These are phyloP conservation scores for Amphiprion clarkii DNA, from an alignment of 2,797 vertebrate species.

Conservation along the genomic window DNA sequence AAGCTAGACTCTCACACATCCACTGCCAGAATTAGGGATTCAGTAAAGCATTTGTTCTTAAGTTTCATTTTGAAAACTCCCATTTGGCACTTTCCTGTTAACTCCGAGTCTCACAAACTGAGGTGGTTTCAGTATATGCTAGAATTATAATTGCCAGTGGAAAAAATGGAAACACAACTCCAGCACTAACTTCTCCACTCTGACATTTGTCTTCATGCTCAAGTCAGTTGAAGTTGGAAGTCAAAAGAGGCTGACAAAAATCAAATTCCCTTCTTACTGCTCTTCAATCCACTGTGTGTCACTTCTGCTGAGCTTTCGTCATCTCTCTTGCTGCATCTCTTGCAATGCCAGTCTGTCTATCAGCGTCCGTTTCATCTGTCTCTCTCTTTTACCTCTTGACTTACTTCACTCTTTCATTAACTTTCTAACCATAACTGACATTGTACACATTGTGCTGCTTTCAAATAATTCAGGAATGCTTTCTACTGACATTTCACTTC, in stretches of 20 bases:
- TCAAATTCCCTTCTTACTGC: slow-evolving; percentile 38
- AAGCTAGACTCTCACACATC: slow-evolving; percentile 21
- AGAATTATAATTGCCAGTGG: slow-evolving; percentile 25
- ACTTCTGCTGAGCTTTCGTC: slow-evolving; percentile 66
- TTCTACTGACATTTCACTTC: slow-evolving; percentile 47
- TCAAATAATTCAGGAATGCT: slow-evolving; percentile 42
- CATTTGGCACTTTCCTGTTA: slow-evolving; percentile 13
- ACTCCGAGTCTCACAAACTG: not conserved
- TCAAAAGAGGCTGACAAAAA: slow-evolving; percentile 55
- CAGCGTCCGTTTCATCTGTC: slow-evolving; percentile 62
- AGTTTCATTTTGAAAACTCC: slow-evolving; percentile 25
- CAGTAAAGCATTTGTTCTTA: slow-evolving; percentile 13
- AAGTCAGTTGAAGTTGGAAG: slow-evolving; percentile 46
- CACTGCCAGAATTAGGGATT: slow-evolving; percentile 28
- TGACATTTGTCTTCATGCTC: slow-evolving; percentile 45
- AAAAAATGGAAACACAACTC: slow-evolving; percentile 23
- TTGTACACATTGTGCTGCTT: slow-evolving; percentile 45
- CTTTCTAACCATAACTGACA: slow-evolving; percentile 45
- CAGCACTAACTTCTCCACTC: slow-evolving; percentile 11
- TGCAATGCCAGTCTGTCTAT: slow-evolving; percentile 57
- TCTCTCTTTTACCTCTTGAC: slow-evolving; percentile 56
- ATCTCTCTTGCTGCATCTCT: slow-evolving; percentile 53
- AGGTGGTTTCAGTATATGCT: not conserved
- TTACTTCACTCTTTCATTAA: slow-evolving; percentile 60
- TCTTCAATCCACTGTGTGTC: slow-evolving; percentile 47